Evolutionary conservation across 1,140 invertebrate genomes (phyloP), one percentile per base, ranked within the genome.

Genomic region (Drosophila pectinifera): DNA sequence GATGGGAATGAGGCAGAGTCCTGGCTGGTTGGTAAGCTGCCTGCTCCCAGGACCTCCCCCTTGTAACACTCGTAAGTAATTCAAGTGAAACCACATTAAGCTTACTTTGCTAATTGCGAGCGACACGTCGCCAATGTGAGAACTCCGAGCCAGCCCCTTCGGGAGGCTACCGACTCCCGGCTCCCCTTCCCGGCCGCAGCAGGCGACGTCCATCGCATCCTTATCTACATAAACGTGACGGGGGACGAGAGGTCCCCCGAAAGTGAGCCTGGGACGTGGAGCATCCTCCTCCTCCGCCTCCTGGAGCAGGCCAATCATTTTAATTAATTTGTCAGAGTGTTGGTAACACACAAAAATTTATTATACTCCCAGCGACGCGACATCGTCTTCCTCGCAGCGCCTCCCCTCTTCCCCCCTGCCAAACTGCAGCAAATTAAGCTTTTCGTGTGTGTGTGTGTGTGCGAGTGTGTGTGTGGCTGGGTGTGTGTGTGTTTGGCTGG

Each of bases 291-390:
- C n/a, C n/a, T n/a, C n/a, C n/a, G n/a, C 57, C 63, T 56, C 48
- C 61, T 53, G 38, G 69, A 88, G 84, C 84, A 78, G 84, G 84
- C 84, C 90, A 91, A 91, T 90, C 90, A 91, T 91, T 91, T 91
- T 91, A 91, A 91, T 91, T 91, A 91, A 91, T 91, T 91, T 91
- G 90, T 90, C 84, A 91, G 84, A 90, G 89, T 86, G 85, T 89
- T 91, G 90, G 84, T 91, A 80, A 73, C 81, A 91, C 84, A 86
- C 89, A 91, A 78, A 86, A 91, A 91, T 91, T 91, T 91, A 91
- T 91, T 91, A 91, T 88, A 91, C 80, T 85, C 77, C 84, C 68
- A 89, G 80, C 63, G 72, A 64, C 57, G 70, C 82, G 51, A 39
- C 56, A 72, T 57, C 51, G 36, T 69, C 70, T 45, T 8, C 38